These are phyloP conservation scores for Caerostris extrusa DNA, from an alignment of 1,140 invertebrate genomes.

Conservation along the genomic window DNA sequence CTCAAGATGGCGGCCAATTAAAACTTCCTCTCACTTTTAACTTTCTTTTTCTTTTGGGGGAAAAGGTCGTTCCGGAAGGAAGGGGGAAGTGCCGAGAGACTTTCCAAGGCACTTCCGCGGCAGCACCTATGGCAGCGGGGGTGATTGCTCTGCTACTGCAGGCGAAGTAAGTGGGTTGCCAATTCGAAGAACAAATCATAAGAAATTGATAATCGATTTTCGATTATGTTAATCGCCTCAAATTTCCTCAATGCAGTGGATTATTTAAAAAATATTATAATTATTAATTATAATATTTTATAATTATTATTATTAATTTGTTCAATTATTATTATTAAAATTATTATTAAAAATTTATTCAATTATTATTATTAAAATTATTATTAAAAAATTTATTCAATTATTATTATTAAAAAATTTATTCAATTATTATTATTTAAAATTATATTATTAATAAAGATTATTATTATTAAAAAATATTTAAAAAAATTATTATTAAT, in stretches of 20 bases:
- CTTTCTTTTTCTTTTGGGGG: not conserved
- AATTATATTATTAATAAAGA: too few relatives aligned
- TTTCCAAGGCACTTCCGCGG: slow-evolving; percentile 84
- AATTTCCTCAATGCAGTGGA: not conserved
- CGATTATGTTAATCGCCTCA: not conserved
- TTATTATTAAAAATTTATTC: too few relatives aligned
- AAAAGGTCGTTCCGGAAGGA: slow-evolving; percentile 80
- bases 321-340: too few relatives aligned
- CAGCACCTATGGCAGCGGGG: slow-evolving; percentile 85
- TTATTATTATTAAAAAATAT: too few relatives aligned
- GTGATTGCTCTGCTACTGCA: slow-evolving; percentile 84
- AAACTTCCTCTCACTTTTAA: slow-evolving; percentile 1
- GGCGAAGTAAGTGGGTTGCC: slow-evolving; percentile 83
- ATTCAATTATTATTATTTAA: too few relatives aligned
- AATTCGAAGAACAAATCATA: too few relatives aligned
- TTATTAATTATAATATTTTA: not conserved
- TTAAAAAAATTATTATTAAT: too few relatives aligned
- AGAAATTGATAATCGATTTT: too few relatives aligned
- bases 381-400: too few relatives aligned
- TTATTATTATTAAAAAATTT: too few relatives aligned
- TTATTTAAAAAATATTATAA: not conserved
- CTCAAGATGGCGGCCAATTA: not conserved
- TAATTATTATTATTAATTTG: too few relatives aligned
- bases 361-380: too few relatives aligned
- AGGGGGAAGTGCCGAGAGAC: slow-evolving; percentile 78